phyloP scores from a whole-genome alignment of 2,113 vertebrate genomes.

The Thalassoma bifasciatum region DNA sequence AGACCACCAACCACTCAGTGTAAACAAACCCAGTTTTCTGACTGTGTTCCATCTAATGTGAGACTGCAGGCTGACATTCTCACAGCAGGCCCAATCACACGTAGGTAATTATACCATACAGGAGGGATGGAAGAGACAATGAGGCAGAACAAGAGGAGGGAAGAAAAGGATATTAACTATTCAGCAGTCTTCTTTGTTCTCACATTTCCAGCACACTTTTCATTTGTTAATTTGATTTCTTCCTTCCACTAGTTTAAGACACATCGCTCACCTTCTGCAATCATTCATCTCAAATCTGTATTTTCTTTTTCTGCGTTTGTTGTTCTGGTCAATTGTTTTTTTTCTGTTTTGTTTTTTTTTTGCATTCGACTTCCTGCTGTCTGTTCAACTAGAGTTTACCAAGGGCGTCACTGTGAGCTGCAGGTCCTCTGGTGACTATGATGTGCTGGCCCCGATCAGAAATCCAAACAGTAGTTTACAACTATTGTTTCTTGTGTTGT shows the following conservation, averaged over 20 bases:
- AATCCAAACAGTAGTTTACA: too few species aligned
- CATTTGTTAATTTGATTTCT: slow-evolving; percentile 9
- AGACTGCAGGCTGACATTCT: slow-evolving; percentile 45
- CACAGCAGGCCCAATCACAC: slow-evolving; percentile 61
- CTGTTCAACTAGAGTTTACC: background rate
- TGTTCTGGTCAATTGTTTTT: background rate
- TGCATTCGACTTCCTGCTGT: background rate
- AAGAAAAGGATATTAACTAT: slow-evolving; percentile 23
- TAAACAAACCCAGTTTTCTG: slow-evolving; percentile 65
- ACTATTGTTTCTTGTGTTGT: too few species aligned
- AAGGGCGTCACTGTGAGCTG: background rate
- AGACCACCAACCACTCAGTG: slow-evolving; percentile 67
- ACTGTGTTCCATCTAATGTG: slow-evolving; percentile 54
- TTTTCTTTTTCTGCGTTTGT: background rate
- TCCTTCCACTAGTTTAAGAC: background rate
- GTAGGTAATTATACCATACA: slow-evolving; percentile 56
- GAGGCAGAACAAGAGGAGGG: slow-evolving; percentile 25
- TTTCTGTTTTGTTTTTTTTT: background rate
- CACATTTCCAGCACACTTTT: slow-evolving; percentile 19
- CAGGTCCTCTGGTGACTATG: slow-evolving; percentile 5
- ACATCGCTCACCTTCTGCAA: background rate
- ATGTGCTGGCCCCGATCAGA: background rate
- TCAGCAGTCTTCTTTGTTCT: slow-evolving; percentile 31
- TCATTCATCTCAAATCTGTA: background rate
- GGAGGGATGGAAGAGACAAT: slow-evolving; percentile 29